Base-by-base conservation (phyloP, 2,797 vertebrate species). In the Premnoplex brunnescens region DNA sequence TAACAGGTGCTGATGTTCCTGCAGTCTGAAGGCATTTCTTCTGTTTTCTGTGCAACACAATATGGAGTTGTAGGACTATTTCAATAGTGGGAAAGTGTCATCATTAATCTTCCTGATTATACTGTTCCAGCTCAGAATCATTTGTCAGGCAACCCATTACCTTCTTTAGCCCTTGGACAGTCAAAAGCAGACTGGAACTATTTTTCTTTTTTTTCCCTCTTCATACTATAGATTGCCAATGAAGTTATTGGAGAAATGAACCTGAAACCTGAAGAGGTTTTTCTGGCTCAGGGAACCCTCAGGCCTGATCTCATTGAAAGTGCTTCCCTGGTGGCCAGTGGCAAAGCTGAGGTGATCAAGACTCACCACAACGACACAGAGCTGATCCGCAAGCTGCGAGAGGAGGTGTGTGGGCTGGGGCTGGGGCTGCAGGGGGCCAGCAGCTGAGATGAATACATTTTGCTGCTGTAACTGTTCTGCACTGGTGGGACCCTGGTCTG, bases 351-450 rank as follows among this genome's bases (percentile, higher is more conserved):
- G 80, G 97, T 99, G 97, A 99, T 99, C 98, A 99, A 99, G 97
- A 99, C 99, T 0, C 99, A 99, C 95, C 99, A 99, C 97, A 99
- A 99, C 5, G 99, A 99, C 97, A 99, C 99, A 1, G 99, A 99
- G 92, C 99, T 99, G 73, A 99, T 99, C 97, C 98, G 99, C 88
- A 99, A 99, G 94, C 98, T 99, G 95, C 97, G 99, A 92, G 99
- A 99, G 95, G 99, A 99, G 99, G 99, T 99, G 97, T 96, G 55
- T 49, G 26, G 37, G 54, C 49, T 4, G 1, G 51, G 32, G 39
- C 51, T 52, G 58, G 10, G 20, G 12, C 27, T 60, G 12, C 12
- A 22, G 14, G 14, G 14, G 55, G 7, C 43, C 43, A 43, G 43
- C 8, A 19, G 44, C 44, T 22, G 20, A 22, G 5, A 46, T 5